These are phyloP conservation scores for Lepus townsendii DNA, from an alignment of 2,797 vertebrate species.

Conservation along the genomic window DNA sequence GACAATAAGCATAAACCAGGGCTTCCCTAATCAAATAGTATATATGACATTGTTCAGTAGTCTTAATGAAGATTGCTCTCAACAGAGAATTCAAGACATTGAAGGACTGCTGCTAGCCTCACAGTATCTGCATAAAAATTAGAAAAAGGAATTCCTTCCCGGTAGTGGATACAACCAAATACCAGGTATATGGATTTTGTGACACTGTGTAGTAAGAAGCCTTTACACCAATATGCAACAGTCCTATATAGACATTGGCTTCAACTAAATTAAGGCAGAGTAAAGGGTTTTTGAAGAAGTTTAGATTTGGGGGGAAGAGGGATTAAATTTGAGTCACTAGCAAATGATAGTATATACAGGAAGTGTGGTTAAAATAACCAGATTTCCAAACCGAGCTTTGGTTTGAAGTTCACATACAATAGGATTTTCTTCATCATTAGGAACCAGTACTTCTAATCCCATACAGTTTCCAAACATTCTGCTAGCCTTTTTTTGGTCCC, in stretches of 20 bases:
- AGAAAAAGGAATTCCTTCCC: neutral
- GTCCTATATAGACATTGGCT: neutral
- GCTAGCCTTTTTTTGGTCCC: neutral
- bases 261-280: slow-evolving; percentile 27
- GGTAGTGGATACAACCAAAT: neutral
- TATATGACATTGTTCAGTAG: neutral
- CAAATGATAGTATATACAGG: neutral
- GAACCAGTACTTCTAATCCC: neutral
- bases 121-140: neutral
- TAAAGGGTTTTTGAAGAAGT: neutral
- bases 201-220: neutral
- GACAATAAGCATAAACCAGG: neutral
- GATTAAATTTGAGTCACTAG: neutral
- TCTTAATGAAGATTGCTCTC: neutral
- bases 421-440: neutral
- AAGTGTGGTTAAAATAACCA: neutral
- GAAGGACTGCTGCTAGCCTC: neutral
- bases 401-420: neutral
- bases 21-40: neutral
- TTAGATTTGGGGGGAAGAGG: neutral
- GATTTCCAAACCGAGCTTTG: neutral
- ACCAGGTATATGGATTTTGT: neutral
- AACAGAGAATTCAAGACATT: neutral
- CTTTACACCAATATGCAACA: neutral
- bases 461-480: neutral